These are phyloP conservation scores for Armadillidium nasatum DNA, from an alignment of 1,140 invertebrate genomes.

Conservation along the genomic window DNA sequence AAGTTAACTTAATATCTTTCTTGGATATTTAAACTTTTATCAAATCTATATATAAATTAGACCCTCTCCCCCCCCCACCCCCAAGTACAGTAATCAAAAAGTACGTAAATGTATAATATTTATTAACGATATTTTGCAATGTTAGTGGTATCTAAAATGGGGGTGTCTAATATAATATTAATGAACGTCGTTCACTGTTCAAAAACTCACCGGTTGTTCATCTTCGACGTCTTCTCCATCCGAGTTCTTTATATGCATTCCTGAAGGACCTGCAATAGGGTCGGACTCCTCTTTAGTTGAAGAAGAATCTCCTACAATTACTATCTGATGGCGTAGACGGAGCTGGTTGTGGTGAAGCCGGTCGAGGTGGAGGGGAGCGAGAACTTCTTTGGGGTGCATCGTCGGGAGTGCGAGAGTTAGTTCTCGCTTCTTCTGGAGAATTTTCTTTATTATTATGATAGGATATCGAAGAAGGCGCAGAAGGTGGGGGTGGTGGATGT, in stretches of 20 bases:
- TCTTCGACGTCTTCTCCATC: constrained; percentile 16
- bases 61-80: too few species aligned
- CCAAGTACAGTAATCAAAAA: too few species aligned
- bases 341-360: constrained; percentile 40
- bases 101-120: too few species aligned
- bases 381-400: not conserved
- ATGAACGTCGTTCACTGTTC: too few species aligned
- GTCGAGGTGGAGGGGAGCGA: not conserved
- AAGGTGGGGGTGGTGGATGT: constrained; percentile 16
- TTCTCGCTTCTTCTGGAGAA: constrained; percentile 33
- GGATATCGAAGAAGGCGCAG: constrained; percentile 18
- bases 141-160: too few species aligned
- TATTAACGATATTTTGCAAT: too few species aligned
- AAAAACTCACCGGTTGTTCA: not conserved
- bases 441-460: constrained; percentile 34
- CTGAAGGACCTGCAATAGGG: constrained; percentile 40
- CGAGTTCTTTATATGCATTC: constrained; percentile 18
- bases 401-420: constrained; percentile 8
- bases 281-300: constrained; percentile 30
- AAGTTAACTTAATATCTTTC: too few species aligned
- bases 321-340: constrained; percentile 32
- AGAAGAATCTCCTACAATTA: constrained; percentile 33
- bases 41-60: too few species aligned
- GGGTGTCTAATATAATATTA: too few species aligned
- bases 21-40: not conserved